Conservation (phyloP, 2,797 vertebrate species). For the Lophura swinhoii region DNA sequence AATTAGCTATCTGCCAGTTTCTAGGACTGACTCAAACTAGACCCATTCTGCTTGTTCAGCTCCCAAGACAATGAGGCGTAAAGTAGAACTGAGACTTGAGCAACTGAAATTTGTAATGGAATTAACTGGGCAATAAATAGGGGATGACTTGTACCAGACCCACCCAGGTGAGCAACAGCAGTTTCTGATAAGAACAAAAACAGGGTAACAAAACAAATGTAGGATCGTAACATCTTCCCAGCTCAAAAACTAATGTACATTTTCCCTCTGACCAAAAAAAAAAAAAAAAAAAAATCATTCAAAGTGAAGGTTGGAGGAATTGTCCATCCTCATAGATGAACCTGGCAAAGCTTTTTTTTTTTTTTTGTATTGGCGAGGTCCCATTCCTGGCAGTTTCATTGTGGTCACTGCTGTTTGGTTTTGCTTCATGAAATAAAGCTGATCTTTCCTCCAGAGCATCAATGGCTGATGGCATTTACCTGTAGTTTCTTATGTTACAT, state of each 20-base stretch:
- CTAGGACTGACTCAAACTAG: not conserved
- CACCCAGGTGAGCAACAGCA: not conserved
- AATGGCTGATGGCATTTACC: not conserved
- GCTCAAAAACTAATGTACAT: not conserved
- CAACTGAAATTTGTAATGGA: not conserved
- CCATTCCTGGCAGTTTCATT: not conserved
- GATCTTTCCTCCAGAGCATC: not conserved
- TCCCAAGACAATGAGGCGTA: not conserved
- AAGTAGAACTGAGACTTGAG: not conserved
- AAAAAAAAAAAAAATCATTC: not conserved
- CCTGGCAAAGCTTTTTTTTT: not conserved
- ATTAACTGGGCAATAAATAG: not conserved
- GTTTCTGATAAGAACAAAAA: not conserved
- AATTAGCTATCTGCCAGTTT: accelerated
- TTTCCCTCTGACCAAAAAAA: not conserved
- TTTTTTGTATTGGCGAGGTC: not conserved
- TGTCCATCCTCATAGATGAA: not conserved
- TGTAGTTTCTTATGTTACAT: not conserved
- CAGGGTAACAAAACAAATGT: not conserved
- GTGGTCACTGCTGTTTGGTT: not conserved
- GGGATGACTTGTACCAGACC: not conserved
- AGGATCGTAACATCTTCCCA: not conserved
- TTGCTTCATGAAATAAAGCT: not conserved
- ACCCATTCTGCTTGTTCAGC: not conserved
- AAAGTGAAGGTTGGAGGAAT: not conserved